phyloP scores from a whole-genome alignment of 2,888 invertebrate species.

The Pristionchus entomophagus region DNA sequence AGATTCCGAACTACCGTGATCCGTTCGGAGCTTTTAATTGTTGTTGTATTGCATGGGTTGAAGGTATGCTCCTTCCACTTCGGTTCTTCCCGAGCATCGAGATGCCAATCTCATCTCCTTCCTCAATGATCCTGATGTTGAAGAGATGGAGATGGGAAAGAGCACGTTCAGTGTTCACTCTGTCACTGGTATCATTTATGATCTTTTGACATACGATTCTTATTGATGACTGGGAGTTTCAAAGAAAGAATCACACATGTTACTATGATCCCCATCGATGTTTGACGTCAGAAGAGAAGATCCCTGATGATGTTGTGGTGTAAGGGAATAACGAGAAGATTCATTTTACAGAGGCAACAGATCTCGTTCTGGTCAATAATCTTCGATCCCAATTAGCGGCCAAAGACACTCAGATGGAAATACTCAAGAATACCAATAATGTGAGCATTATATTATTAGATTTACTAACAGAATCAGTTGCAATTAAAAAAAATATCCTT shows the following conservation, averaged over 20 bases:
- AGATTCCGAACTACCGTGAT: no score
- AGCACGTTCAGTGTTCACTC: slow-evolving; percentile 36
- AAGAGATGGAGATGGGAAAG: slow-evolving; percentile 31
- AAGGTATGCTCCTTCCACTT: slow-evolving; percentile 46
- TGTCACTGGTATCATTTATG: slow-evolving; percentile 16
- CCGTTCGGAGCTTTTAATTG: no score
- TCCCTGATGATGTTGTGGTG: not conserved
- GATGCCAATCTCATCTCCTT: slow-evolving; percentile 48
- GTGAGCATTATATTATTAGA: slow-evolving; percentile 44
- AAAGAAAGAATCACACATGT: not conserved
- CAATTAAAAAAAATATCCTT: not conserved
- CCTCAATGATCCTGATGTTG: slow-evolving; percentile 45
- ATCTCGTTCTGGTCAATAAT: slow-evolving; percentile 32
- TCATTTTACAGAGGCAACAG: slow-evolving; percentile 24
- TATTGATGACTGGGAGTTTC: not conserved
- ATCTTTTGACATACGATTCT: no score
- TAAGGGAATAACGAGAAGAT: not conserved
- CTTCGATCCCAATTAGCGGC: slow-evolving; percentile 59
- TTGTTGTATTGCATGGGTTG: not conserved
- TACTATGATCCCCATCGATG: not conserved
- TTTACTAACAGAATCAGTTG: not conserved
- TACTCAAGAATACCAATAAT: slow-evolving; percentile 55
- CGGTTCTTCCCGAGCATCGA: slow-evolving; percentile 43
- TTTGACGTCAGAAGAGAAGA: slow-evolving; percentile 2
- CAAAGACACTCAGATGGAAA: slow-evolving; percentile 63